Percentiles rank a stretch among this genome's conserved stretches.
Conservation (phyloP, 2,113 vertebrate species). For the Elephantulus edwardii region DNA sequence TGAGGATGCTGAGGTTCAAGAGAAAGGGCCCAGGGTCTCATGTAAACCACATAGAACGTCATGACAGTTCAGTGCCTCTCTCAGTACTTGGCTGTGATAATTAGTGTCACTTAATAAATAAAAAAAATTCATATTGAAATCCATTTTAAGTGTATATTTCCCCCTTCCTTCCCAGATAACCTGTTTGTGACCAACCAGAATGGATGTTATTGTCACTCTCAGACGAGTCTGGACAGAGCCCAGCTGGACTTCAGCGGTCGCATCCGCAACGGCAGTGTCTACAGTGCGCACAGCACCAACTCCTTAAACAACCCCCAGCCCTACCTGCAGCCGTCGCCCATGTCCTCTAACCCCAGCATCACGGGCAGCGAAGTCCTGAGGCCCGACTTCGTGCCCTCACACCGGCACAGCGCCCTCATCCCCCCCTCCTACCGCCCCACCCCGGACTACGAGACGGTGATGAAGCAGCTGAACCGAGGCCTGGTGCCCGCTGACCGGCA, state of each 20-base stretch:
- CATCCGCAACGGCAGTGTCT: constrained; percentile 96
- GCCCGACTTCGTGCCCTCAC: constrained; percentile 92
- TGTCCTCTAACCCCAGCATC: constrained; percentile 98
- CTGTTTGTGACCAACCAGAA: constrained; percentile 96
- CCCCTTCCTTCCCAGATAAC: constrained; percentile 90
- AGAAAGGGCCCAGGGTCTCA: rapidly evolving
- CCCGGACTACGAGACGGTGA: constrained; percentile 97
- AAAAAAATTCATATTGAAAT: constrained; percentile 37
- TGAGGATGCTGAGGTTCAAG: not conserved
- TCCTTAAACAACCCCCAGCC: constrained; percentile 96
- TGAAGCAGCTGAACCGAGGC: constrained; percentile 92
- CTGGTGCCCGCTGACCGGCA: constrained; percentile 89
- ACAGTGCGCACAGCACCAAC: constrained; percentile 97
- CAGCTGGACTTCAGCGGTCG: constrained; percentile 92
- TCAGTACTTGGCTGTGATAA: not conserved
- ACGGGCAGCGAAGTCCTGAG: constrained; percentile 94
- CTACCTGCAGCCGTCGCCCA: constrained; percentile 94
- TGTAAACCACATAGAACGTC: not conserved
- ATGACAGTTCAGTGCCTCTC: rapidly evolving
- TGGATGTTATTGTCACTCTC: constrained; percentile 96
- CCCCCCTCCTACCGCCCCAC: constrained; percentile 97
- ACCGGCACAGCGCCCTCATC: constrained; percentile 95
- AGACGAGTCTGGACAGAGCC: constrained; percentile 94
- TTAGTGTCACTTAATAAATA: not conserved
- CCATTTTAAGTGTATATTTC: constrained; percentile 58